A percentile compares a stretch with the other conserved stretches of the same genome.
These are phyloP conservation scores for Diadumene lineata DNA, from an alignment of 92 coral and sea anemone species.

Conservation along the genomic window DNA sequence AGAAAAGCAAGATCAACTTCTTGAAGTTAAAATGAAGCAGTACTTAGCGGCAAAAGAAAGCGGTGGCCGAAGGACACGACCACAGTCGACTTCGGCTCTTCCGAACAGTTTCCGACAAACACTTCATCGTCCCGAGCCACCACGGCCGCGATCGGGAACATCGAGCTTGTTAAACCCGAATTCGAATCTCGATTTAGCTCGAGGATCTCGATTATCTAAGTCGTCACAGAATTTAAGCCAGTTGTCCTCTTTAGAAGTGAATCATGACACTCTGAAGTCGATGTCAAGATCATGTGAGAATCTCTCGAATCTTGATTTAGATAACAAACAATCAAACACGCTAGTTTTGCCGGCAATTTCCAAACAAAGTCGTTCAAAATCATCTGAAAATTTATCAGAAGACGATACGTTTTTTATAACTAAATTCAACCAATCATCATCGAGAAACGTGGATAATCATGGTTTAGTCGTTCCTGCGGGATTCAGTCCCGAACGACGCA, in stretches of 20 bases:
- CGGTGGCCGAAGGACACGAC: constrained; percentile 49
- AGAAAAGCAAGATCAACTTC: constrained; percentile 68
- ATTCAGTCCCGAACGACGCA: constrained; percentile 67
- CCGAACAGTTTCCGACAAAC: constrained; percentile 40
- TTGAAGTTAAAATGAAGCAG: constrained; percentile 57
- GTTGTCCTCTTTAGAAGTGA: constrained; percentile 40
- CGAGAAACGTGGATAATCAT: constrained; percentile 19
- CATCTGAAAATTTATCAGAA: constrained; percentile 29
- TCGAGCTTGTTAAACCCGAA: constrained; percentile 69
- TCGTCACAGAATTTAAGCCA: constrained; percentile 56
- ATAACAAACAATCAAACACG: constrained; percentile 19
- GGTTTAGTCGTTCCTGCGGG: constrained; percentile 51
- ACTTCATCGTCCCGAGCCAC: constrained; percentile 41
- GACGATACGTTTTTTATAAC: constrained; percentile 70
- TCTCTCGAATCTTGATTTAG: constrained; percentile 49
- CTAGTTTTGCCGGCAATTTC: constrained; percentile 53
- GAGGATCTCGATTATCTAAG: constrained; percentile 50
- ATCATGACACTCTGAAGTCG: constrained; percentile 21
- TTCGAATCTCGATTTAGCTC: constrained; percentile 27
- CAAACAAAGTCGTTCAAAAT: constrained; percentile 12
- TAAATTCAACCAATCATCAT: constrained; percentile 41
- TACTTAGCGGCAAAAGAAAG: constrained; percentile 30
- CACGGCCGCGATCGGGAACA: constrained; percentile 66
- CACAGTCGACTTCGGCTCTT: constrained; percentile 80
- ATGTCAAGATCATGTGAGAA: constrained; percentile 73